These are phyloP conservation scores for Falco novaeseelandiae DNA, from an alignment of 2,797 vertebrate genomes.

Conservation along the genomic window DNA sequence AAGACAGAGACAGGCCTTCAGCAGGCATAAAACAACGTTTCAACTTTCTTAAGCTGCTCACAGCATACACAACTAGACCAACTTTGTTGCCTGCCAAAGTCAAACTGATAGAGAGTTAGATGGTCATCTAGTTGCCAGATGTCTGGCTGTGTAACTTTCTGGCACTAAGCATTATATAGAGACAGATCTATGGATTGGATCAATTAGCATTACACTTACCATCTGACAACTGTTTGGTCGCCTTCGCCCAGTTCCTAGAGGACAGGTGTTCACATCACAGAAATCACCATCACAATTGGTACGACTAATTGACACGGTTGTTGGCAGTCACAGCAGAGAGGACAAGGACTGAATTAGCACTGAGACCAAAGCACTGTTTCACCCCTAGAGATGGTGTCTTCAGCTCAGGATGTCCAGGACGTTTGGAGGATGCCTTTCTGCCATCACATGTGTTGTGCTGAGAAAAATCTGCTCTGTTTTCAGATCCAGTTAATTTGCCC, in stretches of 20 bases:
- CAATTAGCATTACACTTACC: conserved; percentile 82
- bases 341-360: conserved; percentile 62
- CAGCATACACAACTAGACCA: conserved; percentile 63
- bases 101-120: conserved; percentile 71
- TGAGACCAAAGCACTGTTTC: conserved; percentile 53
- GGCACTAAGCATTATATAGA: conserved; percentile 73
- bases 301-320: conserved; percentile 74
- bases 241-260: conserved; percentile 75
- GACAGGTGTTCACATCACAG: conserved; percentile 80
- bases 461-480: conserved; percentile 19
- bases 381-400: conserved; percentile 53
- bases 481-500: not conserved
- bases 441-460: not conserved
- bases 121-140: conserved; percentile 78
- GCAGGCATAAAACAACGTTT: conserved; percentile 11
- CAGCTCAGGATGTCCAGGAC: conserved; percentile 15
- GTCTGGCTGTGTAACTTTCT: conserved; percentile 79
- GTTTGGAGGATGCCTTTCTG: not conserved
- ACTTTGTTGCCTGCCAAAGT: conserved; percentile 72
- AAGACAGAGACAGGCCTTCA: not conserved
- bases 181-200: conserved; percentile 79
- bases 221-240: conserved; percentile 83
- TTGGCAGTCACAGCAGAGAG: conserved; percentile 74
- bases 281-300: conserved; percentile 74
- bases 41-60: conserved; percentile 52